Conservation (phyloP, 2,888 invertebrate genomes). For the Ariolimax columbianus region DNA sequence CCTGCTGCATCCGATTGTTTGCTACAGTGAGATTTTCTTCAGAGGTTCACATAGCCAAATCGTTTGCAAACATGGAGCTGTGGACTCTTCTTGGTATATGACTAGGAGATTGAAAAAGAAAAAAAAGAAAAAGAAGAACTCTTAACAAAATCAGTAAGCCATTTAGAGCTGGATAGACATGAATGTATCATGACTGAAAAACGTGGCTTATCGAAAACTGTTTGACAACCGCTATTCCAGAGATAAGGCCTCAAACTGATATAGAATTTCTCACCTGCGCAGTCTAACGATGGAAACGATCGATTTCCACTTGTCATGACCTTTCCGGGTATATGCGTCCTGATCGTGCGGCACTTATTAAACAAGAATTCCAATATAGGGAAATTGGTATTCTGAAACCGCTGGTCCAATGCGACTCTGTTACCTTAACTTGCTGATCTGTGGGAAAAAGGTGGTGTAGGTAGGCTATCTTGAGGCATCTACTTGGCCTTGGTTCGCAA, state of each 20-base stretch:
- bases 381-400: background rate
- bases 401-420: too few species aligned
- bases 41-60: too few species aligned
- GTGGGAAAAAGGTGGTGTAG: background rate
- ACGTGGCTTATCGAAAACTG: too few species aligned
- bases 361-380: conserved; percentile 2
- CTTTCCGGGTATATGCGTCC: background rate
- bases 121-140: too few species aligned
- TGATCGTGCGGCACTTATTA: background rate
- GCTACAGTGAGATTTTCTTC: too few species aligned
- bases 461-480: background rate
- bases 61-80: too few species aligned
- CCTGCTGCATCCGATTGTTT: too few species aligned
- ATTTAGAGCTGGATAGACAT: too few species aligned
- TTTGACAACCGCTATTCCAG: background rate
- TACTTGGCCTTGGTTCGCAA: background rate
- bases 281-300: background rate
- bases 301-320: background rate
- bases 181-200: background rate
- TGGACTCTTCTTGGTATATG: too few species aligned
- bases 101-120: too few species aligned
- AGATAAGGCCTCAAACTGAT: background rate
- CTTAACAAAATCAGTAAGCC: too few species aligned
- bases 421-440: too few species aligned
- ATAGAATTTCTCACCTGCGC: background rate